These are phyloP conservation scores for Beris morrisii DNA, from an alignment of 2,888 invertebrate genomes.

Conservation along the genomic window DNA sequence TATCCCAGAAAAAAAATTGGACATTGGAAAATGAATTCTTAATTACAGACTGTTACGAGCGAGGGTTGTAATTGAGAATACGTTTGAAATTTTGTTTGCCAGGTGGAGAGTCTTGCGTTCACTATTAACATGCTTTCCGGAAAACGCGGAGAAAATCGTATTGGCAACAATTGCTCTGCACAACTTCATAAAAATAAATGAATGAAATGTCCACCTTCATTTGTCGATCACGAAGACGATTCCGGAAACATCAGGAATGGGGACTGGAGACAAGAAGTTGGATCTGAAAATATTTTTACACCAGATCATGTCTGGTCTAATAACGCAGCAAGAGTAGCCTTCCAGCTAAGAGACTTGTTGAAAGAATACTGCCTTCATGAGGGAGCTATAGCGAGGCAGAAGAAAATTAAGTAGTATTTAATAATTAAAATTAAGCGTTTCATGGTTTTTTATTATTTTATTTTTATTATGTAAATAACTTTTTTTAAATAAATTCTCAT, in stretches of 20 bases:
- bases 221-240: neutral
- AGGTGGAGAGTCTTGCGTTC: constrained; percentile 1
- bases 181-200: neutral
- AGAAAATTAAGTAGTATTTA: too few species aligned
- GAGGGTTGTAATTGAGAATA: constrained; percentile 1
- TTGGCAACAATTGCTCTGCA: neutral
- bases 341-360: too few species aligned
- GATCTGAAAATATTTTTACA: neutral
- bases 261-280: neutral
- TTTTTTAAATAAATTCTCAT: neutral
- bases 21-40: neutral
- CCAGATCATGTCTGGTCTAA: too few species aligned
- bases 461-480: neutral
- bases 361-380: too few species aligned
- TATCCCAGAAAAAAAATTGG: neutral
- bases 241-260: neutral
- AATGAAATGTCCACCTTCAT: constrained; percentile 6
- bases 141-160: constrained; percentile 4
- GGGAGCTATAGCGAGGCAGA: too few species aligned
- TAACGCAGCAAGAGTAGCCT: too few species aligned
- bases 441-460: too few species aligned
- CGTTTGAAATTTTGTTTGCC: neutral
- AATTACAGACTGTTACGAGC: constrained; percentile 1
- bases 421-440: too few species aligned
- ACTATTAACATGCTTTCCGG: neutral